Percentiles rank a stretch among this genome's conserved stretches.
These are phyloP conservation scores for Hirundo rustica DNA, from an alignment of 2,797 vertebrate genomes.

Conservation along the genomic window DNA sequence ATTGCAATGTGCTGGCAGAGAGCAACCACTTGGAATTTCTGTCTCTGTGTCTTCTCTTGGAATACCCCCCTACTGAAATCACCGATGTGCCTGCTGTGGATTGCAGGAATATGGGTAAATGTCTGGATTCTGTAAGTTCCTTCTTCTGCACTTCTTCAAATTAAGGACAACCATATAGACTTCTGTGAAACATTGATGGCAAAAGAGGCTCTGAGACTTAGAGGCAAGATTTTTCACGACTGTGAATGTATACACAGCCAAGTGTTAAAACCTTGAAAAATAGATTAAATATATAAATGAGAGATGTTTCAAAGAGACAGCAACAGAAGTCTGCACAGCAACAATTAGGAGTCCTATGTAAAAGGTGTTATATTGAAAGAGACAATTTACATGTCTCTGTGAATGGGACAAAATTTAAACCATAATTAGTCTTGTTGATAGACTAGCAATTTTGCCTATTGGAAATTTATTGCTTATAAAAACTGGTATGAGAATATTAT, in stretches of 20 bases:
- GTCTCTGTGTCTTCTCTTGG: background rate
- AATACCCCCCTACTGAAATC: background rate
- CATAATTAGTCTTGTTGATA: background rate
- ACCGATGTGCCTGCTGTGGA: background rate
- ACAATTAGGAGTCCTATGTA: background rate
- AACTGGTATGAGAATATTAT: background rate
- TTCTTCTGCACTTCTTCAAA: background rate
- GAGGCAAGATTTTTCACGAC: background rate
- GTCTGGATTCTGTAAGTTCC: background rate
- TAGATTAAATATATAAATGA: conserved; percentile 14
- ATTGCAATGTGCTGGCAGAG: background rate
- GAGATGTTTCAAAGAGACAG: background rate
- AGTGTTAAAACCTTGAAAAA: conserved; percentile 13
- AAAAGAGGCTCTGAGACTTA: background rate
- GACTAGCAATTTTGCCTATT: background rate
- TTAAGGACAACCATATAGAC: background rate
- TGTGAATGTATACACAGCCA: background rate
- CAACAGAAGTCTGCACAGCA: background rate
- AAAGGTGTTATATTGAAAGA: background rate
- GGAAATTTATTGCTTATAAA: background rate
- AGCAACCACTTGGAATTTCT: background rate
- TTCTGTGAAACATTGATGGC: background rate
- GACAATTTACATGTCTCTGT: background rate
- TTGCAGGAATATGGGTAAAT: background rate
- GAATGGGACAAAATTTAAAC: background rate